Evolutionary conservation across 2,888 invertebrate species (phyloP).

Genomic region (Eristalis pertinax): DNA sequence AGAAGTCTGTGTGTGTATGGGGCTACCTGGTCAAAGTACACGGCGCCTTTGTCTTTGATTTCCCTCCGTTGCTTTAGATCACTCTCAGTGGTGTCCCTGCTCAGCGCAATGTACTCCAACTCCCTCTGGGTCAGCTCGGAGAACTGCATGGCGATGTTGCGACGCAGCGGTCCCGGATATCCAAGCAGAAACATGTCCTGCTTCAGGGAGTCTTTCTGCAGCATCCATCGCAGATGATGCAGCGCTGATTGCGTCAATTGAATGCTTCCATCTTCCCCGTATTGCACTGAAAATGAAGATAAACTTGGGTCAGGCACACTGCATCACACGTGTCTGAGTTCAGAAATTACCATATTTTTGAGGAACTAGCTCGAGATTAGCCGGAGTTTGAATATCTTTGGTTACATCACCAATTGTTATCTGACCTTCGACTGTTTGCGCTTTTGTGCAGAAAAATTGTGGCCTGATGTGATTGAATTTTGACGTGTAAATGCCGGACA

Average conservation of each 20-base stretch:
- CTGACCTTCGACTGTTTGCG: slow-evolving; percentile 78
- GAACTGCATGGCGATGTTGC: slow-evolving; percentile 93
- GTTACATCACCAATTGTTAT: slow-evolving; percentile 89
- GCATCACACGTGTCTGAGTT: neutral
- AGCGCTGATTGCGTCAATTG: slow-evolving; percentile 87
- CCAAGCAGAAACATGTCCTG: slow-evolving; percentile 98
- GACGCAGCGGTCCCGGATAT: slow-evolving; percentile 90
- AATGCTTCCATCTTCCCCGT: slow-evolving; percentile 83
- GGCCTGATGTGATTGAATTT: slow-evolving; percentile 19
- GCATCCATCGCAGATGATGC: slow-evolving; percentile 95
- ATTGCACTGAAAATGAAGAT: slow-evolving; percentile 73
- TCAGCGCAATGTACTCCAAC: slow-evolving; percentile 95
- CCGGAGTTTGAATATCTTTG: slow-evolving; percentile 85
- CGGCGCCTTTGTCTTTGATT: slow-evolving; percentile 92
- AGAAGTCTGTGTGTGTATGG: neutral
- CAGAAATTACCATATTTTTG: slow-evolving; percentile 79
- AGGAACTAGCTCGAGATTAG: slow-evolving; percentile 92
- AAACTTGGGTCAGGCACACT: neutral
- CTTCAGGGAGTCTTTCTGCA: slow-evolving; percentile 95
- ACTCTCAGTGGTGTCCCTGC: slow-evolving; percentile 97
- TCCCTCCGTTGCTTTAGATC: slow-evolving; percentile 98
- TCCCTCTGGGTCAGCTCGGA: slow-evolving; percentile 94
- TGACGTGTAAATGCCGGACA: neutral
- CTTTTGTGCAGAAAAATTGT: slow-evolving; percentile 39
- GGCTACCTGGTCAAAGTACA: slow-evolving; percentile 94